Percentiles rank a stretch among this genome's conserved stretches.
phyloP scores from a whole-genome alignment of 2,113 vertebrate genomes.

The Puma concolor region DNA sequence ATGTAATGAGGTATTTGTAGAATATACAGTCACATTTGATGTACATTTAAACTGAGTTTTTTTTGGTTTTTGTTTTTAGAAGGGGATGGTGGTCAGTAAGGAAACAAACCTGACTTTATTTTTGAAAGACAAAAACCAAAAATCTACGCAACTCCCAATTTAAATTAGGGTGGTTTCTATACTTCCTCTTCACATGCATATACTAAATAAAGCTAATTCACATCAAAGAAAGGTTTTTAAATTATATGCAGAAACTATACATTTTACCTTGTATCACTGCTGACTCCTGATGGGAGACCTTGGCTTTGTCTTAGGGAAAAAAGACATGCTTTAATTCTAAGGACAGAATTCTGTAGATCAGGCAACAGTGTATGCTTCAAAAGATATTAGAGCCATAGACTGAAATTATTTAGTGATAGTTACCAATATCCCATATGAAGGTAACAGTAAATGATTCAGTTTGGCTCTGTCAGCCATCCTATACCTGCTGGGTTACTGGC shows the following conservation, averaged over 20 bases:
- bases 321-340: slow-evolving; percentile 5
- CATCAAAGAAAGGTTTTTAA: neutral
- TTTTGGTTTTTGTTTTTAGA: neutral
- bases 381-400: neutral
- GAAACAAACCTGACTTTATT: neutral
- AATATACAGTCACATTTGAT: slow-evolving; percentile 56
- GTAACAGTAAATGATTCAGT: neutral
- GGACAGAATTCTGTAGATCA: neutral
- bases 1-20: slow-evolving; percentile 45
- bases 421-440: neutral
- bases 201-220: neutral
- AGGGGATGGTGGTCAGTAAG: neutral
- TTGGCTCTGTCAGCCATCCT: neutral
- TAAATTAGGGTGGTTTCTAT: neutral
- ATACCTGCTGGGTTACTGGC: neutral
- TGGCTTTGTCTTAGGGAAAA: neutral
- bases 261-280: neutral
- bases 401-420: neutral
- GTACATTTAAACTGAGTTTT: slow-evolving; percentile 11
- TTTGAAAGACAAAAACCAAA: neutral
- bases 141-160: neutral
- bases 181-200: neutral
- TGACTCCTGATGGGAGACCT: neutral
- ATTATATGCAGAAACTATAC: neutral
- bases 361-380: neutral